A percentile compares a stretch with the other conserved stretches of the same genome.
phyloP scores from a whole-genome alignment of 2,113 vertebrate species.

The Oncorhynchus keta region DNA sequence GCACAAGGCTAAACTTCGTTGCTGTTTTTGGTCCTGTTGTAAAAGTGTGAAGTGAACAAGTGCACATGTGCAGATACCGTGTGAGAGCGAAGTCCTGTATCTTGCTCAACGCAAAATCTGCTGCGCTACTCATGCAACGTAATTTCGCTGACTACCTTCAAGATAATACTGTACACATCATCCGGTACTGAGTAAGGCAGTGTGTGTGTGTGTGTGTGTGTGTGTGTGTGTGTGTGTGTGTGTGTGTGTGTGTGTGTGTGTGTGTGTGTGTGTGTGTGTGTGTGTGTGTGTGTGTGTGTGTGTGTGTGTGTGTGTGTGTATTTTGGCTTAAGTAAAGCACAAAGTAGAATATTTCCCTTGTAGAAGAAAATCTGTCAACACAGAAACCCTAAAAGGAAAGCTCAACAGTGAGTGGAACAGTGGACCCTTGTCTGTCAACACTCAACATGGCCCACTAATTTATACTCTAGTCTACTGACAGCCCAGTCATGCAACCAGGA shows the following conservation, averaged over 20 bases:
- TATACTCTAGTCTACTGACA: too few relatives aligned
- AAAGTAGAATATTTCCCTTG: slow-evolving; percentile 54
- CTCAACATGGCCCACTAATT: slow-evolving; percentile 79
- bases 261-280: slow-evolving; percentile 8
- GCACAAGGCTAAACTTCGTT: too few relatives aligned
- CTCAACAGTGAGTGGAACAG: slow-evolving; percentile 76
- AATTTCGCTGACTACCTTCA: neutral
- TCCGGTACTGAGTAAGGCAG: neutral
- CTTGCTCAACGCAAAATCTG: too few relatives aligned
- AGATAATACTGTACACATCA: neutral
- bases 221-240: neutral
- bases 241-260: slow-evolving; percentile 21
- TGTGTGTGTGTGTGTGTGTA: slow-evolving; percentile 16
- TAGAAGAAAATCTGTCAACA: slow-evolving; percentile 68
- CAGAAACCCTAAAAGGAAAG: slow-evolving; percentile 65
- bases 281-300: neutral
- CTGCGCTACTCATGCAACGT: neutral
- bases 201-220: neutral
- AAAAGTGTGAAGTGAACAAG: too few relatives aligned
- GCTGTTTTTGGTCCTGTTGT: too few relatives aligned
- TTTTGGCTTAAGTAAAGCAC: slow-evolving; percentile 9
- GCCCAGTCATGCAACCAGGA: too few relatives aligned
- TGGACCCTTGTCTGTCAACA: slow-evolving; percentile 80
- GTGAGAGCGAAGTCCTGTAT: too few relatives aligned
- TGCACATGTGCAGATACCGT: too few relatives aligned